These are phyloP conservation scores for Brachirus orientalis DNA, from an alignment of 2,113 vertebrate species.

Conservation along the genomic window DNA sequence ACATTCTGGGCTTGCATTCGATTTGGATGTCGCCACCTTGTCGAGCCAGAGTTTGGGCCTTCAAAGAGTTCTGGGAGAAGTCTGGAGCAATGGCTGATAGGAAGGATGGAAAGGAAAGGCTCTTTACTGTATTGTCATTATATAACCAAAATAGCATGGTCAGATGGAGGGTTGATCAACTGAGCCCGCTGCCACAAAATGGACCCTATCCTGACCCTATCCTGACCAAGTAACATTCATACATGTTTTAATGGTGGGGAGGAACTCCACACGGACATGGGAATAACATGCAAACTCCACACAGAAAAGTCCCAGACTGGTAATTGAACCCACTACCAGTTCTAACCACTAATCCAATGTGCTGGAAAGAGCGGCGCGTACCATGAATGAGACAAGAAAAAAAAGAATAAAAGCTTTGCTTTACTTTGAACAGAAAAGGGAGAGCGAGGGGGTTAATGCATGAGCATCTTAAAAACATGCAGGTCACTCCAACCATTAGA, in stretches of 20 bases:
- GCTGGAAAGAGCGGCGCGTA: neutral
- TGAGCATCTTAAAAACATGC: constrained; percentile 34
- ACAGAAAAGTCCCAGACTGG: no score
- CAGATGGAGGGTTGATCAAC: no score
- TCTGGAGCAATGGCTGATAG: constrained; percentile 78
- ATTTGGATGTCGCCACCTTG: constrained; percentile 88
- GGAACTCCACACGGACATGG: no score
- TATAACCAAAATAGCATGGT: no score
- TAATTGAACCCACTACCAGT: no score
- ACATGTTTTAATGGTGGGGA: no score
- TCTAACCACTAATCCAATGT: no score
- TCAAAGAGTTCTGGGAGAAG: constrained; percentile 79
- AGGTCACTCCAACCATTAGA: constrained; percentile 62
- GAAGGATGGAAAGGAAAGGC: constrained; percentile 10
- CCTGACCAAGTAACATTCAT: no score
- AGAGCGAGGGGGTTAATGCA: constrained; percentile 4
- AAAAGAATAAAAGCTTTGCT: neutral
- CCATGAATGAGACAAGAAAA: neutral
- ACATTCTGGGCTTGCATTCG: constrained; percentile 92
- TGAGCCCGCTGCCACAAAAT: no score
- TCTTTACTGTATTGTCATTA: neutral
- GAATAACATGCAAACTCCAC: no score
- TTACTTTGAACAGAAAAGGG: constrained; percentile 19
- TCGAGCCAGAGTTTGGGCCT: constrained; percentile 81
- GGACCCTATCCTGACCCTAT: no score